Percentiles rank a stretch among this genome's conserved stretches.
Conservation (phyloP, 2,113 vertebrate species). For the Nibea coibor region DNA sequence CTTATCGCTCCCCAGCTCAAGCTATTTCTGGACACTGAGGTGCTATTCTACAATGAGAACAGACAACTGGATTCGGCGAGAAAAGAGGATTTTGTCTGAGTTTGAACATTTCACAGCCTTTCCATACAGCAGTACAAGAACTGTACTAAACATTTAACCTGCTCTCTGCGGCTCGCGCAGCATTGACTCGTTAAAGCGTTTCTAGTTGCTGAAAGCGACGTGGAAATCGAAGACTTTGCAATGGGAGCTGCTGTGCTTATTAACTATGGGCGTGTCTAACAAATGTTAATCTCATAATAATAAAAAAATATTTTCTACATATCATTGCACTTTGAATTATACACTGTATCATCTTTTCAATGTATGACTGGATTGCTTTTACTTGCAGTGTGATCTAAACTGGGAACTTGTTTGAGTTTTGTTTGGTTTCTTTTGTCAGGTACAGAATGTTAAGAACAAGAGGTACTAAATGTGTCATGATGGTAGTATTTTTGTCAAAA, state of each 20-base stretch:
- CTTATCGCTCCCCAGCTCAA: slow-evolving; percentile 86
- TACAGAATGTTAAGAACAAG: slow-evolving; percentile 60
- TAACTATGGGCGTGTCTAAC: slow-evolving; percentile 70
- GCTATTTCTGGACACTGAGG: slow-evolving; percentile 90
- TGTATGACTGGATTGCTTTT: slow-evolving; percentile 69
- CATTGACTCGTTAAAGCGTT: slow-evolving; percentile 46
- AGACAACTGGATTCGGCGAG: slow-evolving; percentile 21
- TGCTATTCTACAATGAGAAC: slow-evolving; percentile 69
- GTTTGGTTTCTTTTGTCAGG: slow-evolving; percentile 24
- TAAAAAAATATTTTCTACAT: slow-evolving; percentile 82
- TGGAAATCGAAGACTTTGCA: slow-evolving; percentile 42
- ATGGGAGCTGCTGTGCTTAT: slow-evolving; percentile 67
- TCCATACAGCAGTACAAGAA: slow-evolving; percentile 55
- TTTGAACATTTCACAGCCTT: slow-evolving; percentile 32
- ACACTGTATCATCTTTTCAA: slow-evolving; percentile 82
- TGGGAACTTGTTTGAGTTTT: slow-evolving; percentile 37
- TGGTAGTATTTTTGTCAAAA: slow-evolving; percentile 82
- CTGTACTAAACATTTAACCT: slow-evolving; percentile 55
- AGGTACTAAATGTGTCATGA: slow-evolving; percentile 67
- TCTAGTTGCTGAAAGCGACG: slow-evolving; percentile 55
- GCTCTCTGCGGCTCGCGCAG: slow-evolving; percentile 41
- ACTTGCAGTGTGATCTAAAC: slow-evolving; percentile 72
- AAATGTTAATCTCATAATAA: slow-evolving; percentile 70
- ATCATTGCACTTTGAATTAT: slow-evolving; percentile 89
- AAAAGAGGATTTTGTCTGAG: slow-evolving; percentile 53